Evolutionary conservation across 2,888 invertebrate species (phyloP).

Genomic region (Heteromurus nitidus): DNA sequence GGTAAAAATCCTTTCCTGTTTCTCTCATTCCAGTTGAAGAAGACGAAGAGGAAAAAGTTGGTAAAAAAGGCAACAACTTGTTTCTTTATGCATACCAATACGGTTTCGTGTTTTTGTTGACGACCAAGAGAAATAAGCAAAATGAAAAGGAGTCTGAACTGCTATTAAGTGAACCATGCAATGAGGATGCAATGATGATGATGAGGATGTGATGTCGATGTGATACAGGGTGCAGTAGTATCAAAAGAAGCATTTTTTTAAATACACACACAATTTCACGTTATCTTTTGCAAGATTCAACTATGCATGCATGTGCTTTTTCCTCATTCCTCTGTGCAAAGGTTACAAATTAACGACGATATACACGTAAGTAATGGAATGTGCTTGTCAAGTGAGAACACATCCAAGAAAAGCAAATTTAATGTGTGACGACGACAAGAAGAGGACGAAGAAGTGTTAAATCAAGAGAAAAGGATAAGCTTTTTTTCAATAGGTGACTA

Average conservation of each 20-base stretch:
- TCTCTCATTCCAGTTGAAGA: not conserved
- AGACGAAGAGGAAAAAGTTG: not conserved
- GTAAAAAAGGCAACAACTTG: not conserved
- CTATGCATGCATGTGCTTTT: not conserved
- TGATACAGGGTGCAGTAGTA: not conserved
- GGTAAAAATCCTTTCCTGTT: not conserved
- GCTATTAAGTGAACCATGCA: not conserved
- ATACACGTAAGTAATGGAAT: not conserved
- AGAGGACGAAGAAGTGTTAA: conserved; percentile 16
- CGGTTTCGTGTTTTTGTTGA: not conserved
- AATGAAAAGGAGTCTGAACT: not conserved
- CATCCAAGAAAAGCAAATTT: not conserved
- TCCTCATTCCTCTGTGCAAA: conserved; percentile 7
- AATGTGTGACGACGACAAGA: conserved; percentile 12
- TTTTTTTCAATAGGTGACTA: not conserved
- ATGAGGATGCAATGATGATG: conserved; percentile 9
- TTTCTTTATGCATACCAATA: too few species aligned
- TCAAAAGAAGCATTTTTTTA: too few species aligned
- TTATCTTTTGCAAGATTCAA: too few species aligned
- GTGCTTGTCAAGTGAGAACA: not conserved
- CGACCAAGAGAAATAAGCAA: not conserved
- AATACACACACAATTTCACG: not conserved
- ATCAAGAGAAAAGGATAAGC: not conserved
- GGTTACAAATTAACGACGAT: too few species aligned
- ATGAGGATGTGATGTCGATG: not conserved